Percentiles rank a stretch among this genome's conserved stretches.
These are phyloP conservation scores for Hippopotamus amphibius DNA, from an alignment of 2,113 vertebrate genomes.

Conservation along the genomic window DNA sequence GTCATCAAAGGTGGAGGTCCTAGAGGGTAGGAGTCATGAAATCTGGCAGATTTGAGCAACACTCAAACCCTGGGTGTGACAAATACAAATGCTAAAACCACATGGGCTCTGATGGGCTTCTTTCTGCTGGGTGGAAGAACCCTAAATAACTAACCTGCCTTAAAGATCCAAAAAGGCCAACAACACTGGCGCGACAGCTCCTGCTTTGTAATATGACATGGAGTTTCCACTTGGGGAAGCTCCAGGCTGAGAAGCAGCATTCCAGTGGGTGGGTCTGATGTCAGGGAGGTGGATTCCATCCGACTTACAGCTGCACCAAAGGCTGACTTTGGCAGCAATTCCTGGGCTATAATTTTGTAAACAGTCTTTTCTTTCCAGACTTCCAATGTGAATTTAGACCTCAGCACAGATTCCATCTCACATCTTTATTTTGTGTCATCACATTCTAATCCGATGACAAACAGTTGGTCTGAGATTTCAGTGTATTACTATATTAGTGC, in stretches of 20 bases:
- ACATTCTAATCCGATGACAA: slow-evolving; percentile 82
- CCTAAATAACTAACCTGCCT: neutral
- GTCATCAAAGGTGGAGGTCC: neutral
- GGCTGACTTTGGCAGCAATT: slow-evolving; percentile 69
- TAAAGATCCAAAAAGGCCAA: neutral
- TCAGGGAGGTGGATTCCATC: slow-evolving; percentile 63
- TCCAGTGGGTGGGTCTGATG: slow-evolving; percentile 52
- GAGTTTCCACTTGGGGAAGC: slow-evolving; percentile 62
- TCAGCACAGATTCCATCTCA: slow-evolving; percentile 72
- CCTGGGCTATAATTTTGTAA: slow-evolving; percentile 66
- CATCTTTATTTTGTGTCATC: slow-evolving; percentile 79
- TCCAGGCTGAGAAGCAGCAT: neutral
- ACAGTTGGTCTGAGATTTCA: slow-evolving; percentile 79
- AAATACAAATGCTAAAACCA: neutral
- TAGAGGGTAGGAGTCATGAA: neutral
- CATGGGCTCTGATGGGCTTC: neutral
- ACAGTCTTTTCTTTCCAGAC: slow-evolving; percentile 52
- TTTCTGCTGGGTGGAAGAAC: neutral
- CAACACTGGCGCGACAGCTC: neutral
- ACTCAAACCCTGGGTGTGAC: neutral
- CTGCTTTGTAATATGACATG: neutral
- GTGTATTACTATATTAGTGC: slow-evolving; percentile 68
- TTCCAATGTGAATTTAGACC: slow-evolving; percentile 70
- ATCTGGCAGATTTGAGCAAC: neutral
- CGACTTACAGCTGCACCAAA: slow-evolving; percentile 62